Evolutionary conservation across 2,797 vertebrate genomes (phyloP).

Genomic region (Pristis pectinata): DNA sequence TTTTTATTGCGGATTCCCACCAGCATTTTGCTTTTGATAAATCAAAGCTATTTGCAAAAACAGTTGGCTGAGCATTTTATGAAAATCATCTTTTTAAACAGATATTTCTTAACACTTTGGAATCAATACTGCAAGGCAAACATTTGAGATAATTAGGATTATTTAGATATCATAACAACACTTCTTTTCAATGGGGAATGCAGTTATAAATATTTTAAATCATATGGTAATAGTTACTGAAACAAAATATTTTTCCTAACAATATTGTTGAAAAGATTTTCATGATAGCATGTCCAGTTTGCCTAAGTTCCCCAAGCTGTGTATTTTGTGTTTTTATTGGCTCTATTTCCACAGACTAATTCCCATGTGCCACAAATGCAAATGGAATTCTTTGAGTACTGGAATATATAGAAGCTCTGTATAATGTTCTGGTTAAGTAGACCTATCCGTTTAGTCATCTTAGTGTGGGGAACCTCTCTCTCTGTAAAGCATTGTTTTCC

Average conservation of each 20-base stretch:
- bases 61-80: not conserved
- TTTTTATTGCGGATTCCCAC: too few species aligned
- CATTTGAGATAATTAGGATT: not conserved
- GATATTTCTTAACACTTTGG: not conserved
- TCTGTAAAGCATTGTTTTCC: not conserved
- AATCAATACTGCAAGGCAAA: not conserved
- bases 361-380: not conserved
- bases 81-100: constrained; percentile 28
- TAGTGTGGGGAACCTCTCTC: not conserved
- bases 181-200: constrained; percentile 4
- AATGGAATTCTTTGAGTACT: constrained; percentile 19
- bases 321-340: not conserved
- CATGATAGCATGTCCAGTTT: not conserved
- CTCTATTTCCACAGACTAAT: constrained; percentile 13
- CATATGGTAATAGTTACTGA: not conserved
- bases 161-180: not conserved
- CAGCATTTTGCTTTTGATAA: not conserved
- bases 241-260: not conserved
- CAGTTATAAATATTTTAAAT: constrained; percentile 23
- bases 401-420: not conserved
- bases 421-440: not conserved
- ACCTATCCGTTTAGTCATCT: not conserved
- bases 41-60: not conserved
- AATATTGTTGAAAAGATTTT: not conserved
- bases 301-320: not conserved